phyloP scores from a whole-genome alignment of 1,140 invertebrate species.

The Cydia amplana region DNA sequence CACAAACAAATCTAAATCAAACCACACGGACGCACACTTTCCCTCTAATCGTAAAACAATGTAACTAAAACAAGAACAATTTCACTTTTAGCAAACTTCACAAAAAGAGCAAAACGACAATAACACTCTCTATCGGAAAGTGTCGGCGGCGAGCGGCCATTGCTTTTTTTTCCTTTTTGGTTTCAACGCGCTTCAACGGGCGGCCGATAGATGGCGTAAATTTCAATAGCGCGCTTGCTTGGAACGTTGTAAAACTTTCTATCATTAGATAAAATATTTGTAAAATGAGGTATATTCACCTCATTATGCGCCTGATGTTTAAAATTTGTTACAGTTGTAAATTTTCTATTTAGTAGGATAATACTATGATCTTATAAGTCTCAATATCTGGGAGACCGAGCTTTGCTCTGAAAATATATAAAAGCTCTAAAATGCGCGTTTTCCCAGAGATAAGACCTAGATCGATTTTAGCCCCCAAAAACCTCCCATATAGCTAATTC shows the following conservation, averaged over 20 bases:
- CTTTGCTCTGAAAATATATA: no score
- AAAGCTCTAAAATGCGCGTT: no score
- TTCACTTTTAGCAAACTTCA: not conserved
- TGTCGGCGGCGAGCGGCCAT: not conserved
- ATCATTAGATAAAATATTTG: no score
- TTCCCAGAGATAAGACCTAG: no score
- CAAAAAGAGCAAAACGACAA: slow-evolving; percentile 19
- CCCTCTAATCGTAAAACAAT: not conserved
- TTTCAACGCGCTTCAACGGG: not conserved
- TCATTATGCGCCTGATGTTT: no score
- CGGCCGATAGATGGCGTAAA: not conserved
- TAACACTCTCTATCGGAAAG: slow-evolving; percentile 22
- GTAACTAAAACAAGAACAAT: slow-evolving; percentile 1
- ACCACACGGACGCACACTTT: not conserved
- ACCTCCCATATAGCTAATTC: no score
- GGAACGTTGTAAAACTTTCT: not conserved
- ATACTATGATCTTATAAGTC: no score
- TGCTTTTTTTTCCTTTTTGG: not conserved
- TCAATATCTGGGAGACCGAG: no score
- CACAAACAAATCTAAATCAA: not conserved
- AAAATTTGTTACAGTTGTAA: no score
- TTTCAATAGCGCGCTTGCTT: not conserved
- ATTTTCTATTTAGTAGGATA: no score
- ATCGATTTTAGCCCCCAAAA: no score
- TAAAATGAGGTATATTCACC: no score